Evolutionary conservation across 2,797 vertebrate genomes (phyloP).

Genomic region (Aselliscus stoliczkanus): DNA sequence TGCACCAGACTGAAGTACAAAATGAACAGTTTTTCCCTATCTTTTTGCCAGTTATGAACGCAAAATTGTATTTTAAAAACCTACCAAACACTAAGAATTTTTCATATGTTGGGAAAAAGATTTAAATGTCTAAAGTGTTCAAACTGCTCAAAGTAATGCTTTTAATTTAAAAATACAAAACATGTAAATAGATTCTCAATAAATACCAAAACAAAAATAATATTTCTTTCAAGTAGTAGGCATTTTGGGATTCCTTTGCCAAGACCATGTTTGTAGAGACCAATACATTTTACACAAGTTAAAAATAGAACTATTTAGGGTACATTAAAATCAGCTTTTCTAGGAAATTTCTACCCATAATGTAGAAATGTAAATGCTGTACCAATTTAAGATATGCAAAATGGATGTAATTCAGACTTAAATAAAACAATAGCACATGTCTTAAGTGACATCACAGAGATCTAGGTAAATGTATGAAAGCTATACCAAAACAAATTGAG

Average conservation of each 20-base stretch:
- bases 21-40: neutral
- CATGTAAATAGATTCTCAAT: neutral
- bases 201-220: neutral
- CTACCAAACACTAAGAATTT: neutral
- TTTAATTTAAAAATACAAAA: slow-evolving; percentile 4
- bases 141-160: neutral
- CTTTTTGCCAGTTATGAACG: neutral
- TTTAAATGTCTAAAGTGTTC: neutral
- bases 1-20: neutral
- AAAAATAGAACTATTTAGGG: neutral
- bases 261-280: neutral
- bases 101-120: neutral
- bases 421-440: neutral
- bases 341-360: neutral
- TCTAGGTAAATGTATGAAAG: neutral
- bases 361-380: neutral
- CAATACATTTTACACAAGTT: neutral
- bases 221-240: neutral
- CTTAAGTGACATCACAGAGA: neutral
- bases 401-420: neutral
- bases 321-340: neutral
- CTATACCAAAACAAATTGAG: neutral
- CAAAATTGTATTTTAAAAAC: neutral
- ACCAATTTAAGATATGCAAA: neutral
- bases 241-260: neutral